Base-by-base conservation (phyloP, 2,888 invertebrate species). In the Agrochola circellaris region DNA sequence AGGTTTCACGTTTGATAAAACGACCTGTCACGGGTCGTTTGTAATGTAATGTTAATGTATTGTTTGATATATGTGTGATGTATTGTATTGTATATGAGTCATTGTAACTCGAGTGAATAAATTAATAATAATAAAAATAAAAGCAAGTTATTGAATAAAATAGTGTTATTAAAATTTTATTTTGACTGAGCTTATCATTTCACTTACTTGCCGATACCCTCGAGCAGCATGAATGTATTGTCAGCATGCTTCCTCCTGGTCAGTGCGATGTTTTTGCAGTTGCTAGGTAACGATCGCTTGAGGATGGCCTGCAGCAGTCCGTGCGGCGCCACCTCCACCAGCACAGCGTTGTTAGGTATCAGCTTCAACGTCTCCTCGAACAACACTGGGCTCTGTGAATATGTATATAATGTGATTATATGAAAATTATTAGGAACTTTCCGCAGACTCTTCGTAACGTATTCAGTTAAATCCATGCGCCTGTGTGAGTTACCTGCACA, bases 241-340 rank as follows among this genome's bases (percentile, higher is more conserved):
- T 98, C 97, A 5, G 96, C 95, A 85, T 97, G 97, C 8, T 97
- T 97, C 67, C 98, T 97, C 87, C 98, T 97, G 82, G 98, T 98
- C 34, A 99, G 95, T 0, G 98, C 97, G 64, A 98, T 96, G 90
- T 98, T 98, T 9, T 95, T 97, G 82, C 98, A 97, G 26, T 97
- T 97, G 5, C 97, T 90, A 45, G 95, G 94, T 42, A 99, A 93
- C 0, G 98, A 98, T 70, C 98, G 96, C 90, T 98, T 98, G 30
- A 99, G 90, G 61, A 92, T 92, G 13, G 92, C 91, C 74, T 99
- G 99, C 75, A 99, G 97, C 34, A 99, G 96, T 38, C 98, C 98
- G 90, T 99, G 99, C 0, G 99, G 99, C 0, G 99, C 99, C 82
- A 99, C 97, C 94, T 99, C 99, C 81, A 99, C 97, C 34, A 98